These are phyloP conservation scores for Geophilus truncorum DNA, from an alignment of 2,888 invertebrate species.

Conservation along the genomic window DNA sequence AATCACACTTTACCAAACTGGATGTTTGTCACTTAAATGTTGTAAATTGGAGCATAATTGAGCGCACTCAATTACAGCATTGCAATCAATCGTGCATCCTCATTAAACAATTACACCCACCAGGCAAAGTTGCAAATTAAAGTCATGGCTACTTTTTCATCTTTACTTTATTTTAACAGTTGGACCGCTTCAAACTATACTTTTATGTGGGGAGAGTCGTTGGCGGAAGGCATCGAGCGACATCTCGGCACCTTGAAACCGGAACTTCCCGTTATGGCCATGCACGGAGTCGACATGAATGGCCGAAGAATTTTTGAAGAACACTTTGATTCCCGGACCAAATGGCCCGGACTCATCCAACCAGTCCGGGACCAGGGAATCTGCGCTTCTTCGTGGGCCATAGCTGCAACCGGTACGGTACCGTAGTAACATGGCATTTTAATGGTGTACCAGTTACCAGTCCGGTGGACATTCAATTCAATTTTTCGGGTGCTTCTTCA, in stretches of 20 bases:
- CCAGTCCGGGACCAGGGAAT: constrained; percentile 59
- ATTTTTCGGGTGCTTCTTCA: not conserved
- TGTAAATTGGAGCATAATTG: too few species aligned
- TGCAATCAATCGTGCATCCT: too few species aligned
- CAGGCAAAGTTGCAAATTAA: too few species aligned
- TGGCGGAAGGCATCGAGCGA: constrained; percentile 70
- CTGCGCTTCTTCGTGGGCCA: constrained; percentile 90
- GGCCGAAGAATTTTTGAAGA: not conserved
- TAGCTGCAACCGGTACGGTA: constrained; percentile 63
- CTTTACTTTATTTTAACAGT: too few species aligned
- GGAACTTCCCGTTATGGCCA: constrained; percentile 52
- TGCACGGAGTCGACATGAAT: constrained; percentile 52
- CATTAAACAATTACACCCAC: too few species aligned
- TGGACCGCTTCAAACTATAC: constrained; percentile 80
- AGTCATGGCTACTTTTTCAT: too few species aligned
- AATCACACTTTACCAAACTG: too few species aligned
- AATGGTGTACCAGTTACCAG: not conserved
- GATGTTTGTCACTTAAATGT: too few species aligned
- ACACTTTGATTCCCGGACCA: constrained; percentile 67
- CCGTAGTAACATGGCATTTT: not conserved
- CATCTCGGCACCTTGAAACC: constrained; percentile 66
- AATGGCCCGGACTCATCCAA: constrained; percentile 70
- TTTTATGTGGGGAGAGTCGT: constrained; percentile 74
- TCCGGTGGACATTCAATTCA: not conserved
- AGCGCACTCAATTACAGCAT: too few species aligned